Evolutionary conservation across 2,888 invertebrate genomes (phyloP).

Genomic region (Lasius fuliginosus): DNA sequence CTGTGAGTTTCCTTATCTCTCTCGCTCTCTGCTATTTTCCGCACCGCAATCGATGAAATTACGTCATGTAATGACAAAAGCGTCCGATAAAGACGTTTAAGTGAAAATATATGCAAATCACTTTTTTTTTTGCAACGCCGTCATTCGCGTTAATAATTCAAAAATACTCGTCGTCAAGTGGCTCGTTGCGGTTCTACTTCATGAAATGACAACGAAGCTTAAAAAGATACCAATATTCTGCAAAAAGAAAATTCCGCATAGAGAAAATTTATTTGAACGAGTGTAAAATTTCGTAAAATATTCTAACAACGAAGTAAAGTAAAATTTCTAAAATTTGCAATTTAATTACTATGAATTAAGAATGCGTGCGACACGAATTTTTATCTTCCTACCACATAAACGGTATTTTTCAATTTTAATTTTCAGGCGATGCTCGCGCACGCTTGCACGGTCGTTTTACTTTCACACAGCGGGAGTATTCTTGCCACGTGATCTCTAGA

Average conservation of each 20-base stretch:
- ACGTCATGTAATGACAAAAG: constrained; percentile 68
- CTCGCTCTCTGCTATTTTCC: constrained; percentile 31
- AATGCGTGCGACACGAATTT: background rate
- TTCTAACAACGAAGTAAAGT: background rate
- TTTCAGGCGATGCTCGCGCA: constrained; percentile 2
- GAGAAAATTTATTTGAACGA: background rate
- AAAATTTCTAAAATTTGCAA: background rate
- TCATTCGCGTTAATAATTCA: constrained; percentile 36
- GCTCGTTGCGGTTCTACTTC: constrained; percentile 3
- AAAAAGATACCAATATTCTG: background rate
- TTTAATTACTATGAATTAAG: background rate
- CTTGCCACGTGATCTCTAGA: constrained; percentile 40
- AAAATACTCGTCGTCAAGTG: constrained; percentile 47
- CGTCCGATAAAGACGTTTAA: constrained; percentile 69
- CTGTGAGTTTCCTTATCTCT: constrained; percentile 16
- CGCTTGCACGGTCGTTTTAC: constrained; percentile 14
- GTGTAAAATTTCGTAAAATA: background rate
- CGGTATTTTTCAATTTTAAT: constrained; percentile 2
- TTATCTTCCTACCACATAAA: background rate
- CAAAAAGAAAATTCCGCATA: background rate
- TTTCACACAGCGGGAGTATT: constrained; percentile 34
- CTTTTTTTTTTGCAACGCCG: constrained; percentile 56
- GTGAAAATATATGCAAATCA: constrained; percentile 57
- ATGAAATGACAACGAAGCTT: background rate
- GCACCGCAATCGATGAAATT: constrained; percentile 64